Conservation (phyloP, 2,113 vertebrate genomes). For the Calyptomena viridis region DNA sequence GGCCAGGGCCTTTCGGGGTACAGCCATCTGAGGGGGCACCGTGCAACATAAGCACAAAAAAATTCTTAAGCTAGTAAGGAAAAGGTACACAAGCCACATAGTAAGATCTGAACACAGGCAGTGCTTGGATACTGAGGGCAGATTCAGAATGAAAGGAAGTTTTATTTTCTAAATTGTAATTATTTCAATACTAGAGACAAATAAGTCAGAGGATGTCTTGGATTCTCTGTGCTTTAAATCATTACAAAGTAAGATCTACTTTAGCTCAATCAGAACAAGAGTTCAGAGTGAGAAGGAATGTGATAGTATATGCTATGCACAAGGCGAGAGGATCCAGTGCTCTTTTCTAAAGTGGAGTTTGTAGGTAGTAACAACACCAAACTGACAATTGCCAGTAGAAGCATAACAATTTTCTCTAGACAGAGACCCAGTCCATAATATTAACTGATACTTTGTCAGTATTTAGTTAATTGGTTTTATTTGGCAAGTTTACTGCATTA, state of each 20-base stretch:
- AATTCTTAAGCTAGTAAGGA: not conserved
- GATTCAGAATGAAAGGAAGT: not conserved
- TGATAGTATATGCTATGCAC: not conserved
- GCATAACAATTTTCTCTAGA: not conserved
- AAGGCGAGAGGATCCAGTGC: not conserved
- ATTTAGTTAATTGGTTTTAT: not conserved
- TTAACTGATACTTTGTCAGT: accelerated
- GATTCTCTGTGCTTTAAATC: not conserved
- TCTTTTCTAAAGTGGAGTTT: not conserved
- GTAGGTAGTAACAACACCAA: not conserved
- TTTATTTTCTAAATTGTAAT: not conserved
- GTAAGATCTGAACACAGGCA: not conserved
- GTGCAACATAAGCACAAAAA: not conserved
- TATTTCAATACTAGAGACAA: not conserved
- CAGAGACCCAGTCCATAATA: not conserved
- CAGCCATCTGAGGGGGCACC: too few species aligned
- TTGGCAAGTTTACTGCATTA: not conserved
- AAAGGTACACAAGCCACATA: not conserved
- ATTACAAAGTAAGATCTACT: not conserved
- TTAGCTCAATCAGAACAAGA: not conserved
- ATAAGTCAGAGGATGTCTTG: not conserved
- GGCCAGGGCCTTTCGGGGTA: too few species aligned
- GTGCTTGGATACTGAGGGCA: not conserved
- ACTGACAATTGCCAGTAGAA: not conserved
- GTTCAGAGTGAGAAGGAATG: not conserved